phyloP scores from a whole-genome alignment of 2,888 invertebrate genomes.

The Congeria kusceri region DNA sequence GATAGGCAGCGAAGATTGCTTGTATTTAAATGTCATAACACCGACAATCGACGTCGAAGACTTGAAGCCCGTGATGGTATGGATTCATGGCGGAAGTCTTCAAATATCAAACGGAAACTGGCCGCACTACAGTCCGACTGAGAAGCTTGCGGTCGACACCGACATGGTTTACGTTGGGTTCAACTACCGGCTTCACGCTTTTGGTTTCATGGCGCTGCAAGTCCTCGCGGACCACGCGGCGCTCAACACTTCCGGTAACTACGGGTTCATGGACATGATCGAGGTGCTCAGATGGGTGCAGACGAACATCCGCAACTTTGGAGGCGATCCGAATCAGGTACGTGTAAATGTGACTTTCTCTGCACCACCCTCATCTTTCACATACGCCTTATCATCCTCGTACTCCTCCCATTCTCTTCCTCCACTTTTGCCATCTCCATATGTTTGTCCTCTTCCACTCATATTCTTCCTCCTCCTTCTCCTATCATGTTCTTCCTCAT shows the following conservation, averaged over 20 bases:
- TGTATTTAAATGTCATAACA: slow-evolving; percentile 77
- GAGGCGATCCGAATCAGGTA: slow-evolving; percentile 62
- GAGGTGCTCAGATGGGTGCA: slow-evolving; percentile 59
- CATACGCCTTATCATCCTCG: no score
- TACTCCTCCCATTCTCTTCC: no score
- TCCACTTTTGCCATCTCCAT: no score
- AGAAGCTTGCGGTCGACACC: slow-evolving; percentile 91
- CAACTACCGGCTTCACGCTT: slow-evolving; percentile 90
- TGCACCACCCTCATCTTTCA: no score
- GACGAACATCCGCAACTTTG: slow-evolving; percentile 72
- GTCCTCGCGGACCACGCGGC: slow-evolving; percentile 81
- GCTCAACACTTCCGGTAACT: slow-evolving; percentile 71
- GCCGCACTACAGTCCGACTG: slow-evolving; percentile 88
- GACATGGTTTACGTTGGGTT: slow-evolving; percentile 95
- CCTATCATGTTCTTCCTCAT: no score
- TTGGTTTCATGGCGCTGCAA: slow-evolving; percentile 91
- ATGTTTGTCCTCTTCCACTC: no score
- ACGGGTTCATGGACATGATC: slow-evolving; percentile 76
- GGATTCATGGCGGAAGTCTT: slow-evolving; percentile 81
- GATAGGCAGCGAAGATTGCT: slow-evolving; percentile 64
- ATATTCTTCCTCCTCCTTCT: no score
- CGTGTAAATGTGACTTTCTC: no score
- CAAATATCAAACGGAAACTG: slow-evolving; percentile 67
- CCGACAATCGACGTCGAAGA: slow-evolving; percentile 71
- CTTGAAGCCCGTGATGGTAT: slow-evolving; percentile 81